phyloP scores from a whole-genome alignment of 2,797 vertebrate genomes.

The Pagetopsis macropterus region DNA sequence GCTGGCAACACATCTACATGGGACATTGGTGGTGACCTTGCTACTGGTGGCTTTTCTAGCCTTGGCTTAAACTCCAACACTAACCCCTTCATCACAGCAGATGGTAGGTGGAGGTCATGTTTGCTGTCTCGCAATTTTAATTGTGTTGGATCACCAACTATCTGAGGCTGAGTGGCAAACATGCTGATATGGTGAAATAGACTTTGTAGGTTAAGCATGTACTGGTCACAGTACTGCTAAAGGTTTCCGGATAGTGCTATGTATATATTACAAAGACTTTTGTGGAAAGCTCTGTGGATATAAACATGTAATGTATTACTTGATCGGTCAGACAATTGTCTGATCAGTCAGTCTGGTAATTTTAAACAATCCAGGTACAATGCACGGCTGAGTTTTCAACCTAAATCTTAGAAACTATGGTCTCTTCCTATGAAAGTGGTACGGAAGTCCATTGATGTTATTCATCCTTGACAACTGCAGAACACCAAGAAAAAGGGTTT shows the following conservation, averaged over 20 bases:
- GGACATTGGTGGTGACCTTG: constrained; percentile 36
- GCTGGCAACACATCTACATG: constrained; percentile 11
- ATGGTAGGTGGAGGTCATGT: constrained; percentile 81
- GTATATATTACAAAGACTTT: background rate
- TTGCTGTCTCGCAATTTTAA: background rate
- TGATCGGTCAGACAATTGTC: background rate
- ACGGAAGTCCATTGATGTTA: background rate
- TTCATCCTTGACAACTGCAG: background rate
- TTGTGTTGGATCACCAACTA: background rate
- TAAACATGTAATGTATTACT: background rate
- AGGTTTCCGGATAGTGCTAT: background rate
- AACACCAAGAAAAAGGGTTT: background rate
- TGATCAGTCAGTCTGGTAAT: background rate
- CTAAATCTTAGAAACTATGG: background rate
- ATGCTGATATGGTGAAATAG: background rate
- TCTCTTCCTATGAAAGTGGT: background rate
- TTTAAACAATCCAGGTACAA: background rate
- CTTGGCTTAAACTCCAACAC: constrained; percentile 49
- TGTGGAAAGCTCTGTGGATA: background rate
- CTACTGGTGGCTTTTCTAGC: constrained; percentile 24
- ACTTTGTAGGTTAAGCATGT: background rate
- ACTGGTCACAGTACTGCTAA: background rate
- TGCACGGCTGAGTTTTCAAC: background rate
- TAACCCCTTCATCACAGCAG: constrained; percentile 62
- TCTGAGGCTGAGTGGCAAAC: constrained; percentile 10